Evolutionary conservation across 92 coral and sea anemone species (phyloP).

Genomic region (Actinernus sp.): DNA sequence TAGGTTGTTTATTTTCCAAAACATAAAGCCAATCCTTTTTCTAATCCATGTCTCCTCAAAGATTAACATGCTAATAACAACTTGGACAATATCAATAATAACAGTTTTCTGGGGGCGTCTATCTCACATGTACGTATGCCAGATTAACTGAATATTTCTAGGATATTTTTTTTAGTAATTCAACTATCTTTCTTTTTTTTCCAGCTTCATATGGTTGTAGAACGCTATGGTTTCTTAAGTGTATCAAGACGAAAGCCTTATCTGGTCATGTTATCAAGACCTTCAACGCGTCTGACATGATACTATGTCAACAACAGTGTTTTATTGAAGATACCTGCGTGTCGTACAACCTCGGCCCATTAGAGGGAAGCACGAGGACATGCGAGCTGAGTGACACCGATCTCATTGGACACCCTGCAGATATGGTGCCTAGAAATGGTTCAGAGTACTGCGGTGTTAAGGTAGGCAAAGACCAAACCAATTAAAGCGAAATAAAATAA

Average conservation of each 20-base stretch:
- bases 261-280: slow-evolving; percentile 33
- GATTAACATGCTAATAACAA: too few relatives aligned
- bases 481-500: too few relatives aligned
- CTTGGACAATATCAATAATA: too few relatives aligned
- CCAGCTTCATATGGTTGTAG: slow-evolving; percentile 19
- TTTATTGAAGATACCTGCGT: slow-evolving; percentile 4
- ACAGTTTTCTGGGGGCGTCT: too few relatives aligned
- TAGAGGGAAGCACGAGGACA: slow-evolving; percentile 14
- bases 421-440: slow-evolving; percentile 4
- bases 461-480: slow-evolving; percentile 3
- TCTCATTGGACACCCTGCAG: slow-evolving; percentile 2
- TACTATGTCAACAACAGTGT: slow-evolving; percentile 5
- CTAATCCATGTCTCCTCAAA: too few relatives aligned
- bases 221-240: background rate
- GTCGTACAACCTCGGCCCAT: slow-evolving; percentile 33
- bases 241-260: slow-evolving; percentile 7
- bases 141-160: too few relatives aligned
- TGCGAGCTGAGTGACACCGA: slow-evolving; percentile 17
- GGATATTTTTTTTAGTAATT: too few relatives aligned
- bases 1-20: too few relatives aligned
- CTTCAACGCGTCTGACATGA: background rate
- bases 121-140: too few relatives aligned
- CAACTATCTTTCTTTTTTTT: background rate
- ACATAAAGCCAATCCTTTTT: too few relatives aligned
- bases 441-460: slow-evolving; percentile 8